Percentiles rank a stretch among this genome's conserved stretches.
Conservation (phyloP, 2,797 vertebrate species). For the Pelobates cultripes region DNA sequence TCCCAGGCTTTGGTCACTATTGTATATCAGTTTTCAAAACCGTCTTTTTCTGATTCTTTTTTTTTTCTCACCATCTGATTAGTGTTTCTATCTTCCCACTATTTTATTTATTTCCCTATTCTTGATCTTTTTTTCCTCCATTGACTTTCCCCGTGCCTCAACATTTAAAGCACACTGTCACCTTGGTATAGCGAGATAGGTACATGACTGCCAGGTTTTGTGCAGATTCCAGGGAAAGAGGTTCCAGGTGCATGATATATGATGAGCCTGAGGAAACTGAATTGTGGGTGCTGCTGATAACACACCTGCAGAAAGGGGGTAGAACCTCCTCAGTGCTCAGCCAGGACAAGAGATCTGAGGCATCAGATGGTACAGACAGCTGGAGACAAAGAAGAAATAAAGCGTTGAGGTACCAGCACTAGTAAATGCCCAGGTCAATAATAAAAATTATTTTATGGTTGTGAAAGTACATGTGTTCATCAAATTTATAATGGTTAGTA, state of each 20-base stretch:
- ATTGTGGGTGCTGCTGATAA: slow-evolving; percentile 25
- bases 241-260: slow-evolving; percentile 24
- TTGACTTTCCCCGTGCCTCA: not conserved
- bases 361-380: slow-evolving; percentile 34
- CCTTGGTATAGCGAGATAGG: slow-evolving; percentile 50
- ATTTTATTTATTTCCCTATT: too few species aligned
- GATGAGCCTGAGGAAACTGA: not conserved
- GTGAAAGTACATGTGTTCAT: too few species aligned
- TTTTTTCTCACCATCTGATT: too few species aligned
- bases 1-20: too few species aligned
- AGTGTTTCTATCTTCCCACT: too few species aligned
- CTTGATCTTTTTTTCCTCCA: too few species aligned
- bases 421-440: too few species aligned
- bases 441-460: too few species aligned
- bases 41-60: too few species aligned
- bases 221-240: slow-evolving; percentile 29
- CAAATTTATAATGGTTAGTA: too few species aligned
- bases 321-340: slow-evolving; percentile 33
- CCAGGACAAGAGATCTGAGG: slow-evolving; percentile 36
- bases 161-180: slow-evolving; percentile 4
- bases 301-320: slow-evolving; percentile 36
- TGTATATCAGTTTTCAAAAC: too few species aligned
- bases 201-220: slow-evolving; percentile 26
- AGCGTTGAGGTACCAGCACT: not conserved
- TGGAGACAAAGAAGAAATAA: not conserved